Evolutionary conservation across 2,888 invertebrate species (phyloP).

Genomic region (Drosophila demipolita): DNA sequence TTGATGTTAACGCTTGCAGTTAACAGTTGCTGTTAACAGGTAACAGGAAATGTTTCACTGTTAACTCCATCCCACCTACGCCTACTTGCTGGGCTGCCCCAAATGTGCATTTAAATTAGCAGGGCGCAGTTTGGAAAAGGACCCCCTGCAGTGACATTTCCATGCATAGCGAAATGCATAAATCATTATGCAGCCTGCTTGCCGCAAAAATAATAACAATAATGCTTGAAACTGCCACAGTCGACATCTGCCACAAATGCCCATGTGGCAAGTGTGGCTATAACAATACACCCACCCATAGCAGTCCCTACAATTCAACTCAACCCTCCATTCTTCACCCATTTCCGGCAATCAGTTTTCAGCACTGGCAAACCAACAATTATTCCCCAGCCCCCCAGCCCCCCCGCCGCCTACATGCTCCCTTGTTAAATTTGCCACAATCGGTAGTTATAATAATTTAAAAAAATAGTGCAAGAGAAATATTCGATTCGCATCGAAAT

Average conservation of each 20-base stretch:
- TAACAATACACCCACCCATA: not conserved
- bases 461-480: conserved; percentile 42
- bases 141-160: conserved; percentile 63
- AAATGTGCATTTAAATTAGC: conserved; percentile 79
- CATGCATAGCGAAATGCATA: conserved; percentile 75
- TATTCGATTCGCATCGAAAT: conserved; percentile 57
- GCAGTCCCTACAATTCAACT: not conserved
- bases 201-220: conserved; percentile 76
- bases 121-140: conserved; percentile 13
- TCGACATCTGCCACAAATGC: conserved; percentile 70
- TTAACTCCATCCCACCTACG: not conserved
- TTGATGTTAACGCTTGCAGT: conserved; percentile 5
- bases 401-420: not conserved
- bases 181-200: conserved; percentile 69
- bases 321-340: conserved; percentile 47
- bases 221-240: conserved; percentile 72
- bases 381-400: not conserved
- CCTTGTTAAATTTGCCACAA: conserved; percentile 24
- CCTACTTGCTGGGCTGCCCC: conserved; percentile 46
- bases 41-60: conserved; percentile 35
- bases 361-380: conserved; percentile 44
- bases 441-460: conserved; percentile 68
- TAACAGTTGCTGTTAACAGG: conserved; percentile 13
- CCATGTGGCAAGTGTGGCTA: conserved; percentile 56
- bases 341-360: conserved; percentile 78